Evolutionary conservation across 1,140 invertebrate genomes (phyloP), one percentile per base, ranked within the genome.

Genomic region (Cotesia glomerata): DNA sequence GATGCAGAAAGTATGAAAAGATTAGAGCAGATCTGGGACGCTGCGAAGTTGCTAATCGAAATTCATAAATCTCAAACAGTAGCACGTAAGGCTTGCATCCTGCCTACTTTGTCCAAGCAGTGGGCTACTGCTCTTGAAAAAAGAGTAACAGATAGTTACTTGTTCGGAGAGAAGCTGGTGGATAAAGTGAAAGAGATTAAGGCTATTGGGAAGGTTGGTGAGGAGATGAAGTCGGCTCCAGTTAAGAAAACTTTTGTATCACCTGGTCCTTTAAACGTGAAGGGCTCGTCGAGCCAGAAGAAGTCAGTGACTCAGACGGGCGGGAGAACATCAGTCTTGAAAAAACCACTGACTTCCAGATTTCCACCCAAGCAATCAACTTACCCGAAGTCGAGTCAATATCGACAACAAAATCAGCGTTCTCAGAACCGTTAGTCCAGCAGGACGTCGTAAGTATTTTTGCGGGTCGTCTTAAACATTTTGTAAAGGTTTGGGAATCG

Each of bases 121-220:
- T 7, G 52, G 70, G 70, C 49, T 71, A 80, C 77, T 79, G 11
- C 78, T 63, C 2, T 78, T 18, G 45, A 79, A 67, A 73, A 82
- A 80, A 52, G 35, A 18, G 9, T 76, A 49, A 26, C 75, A 67
- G 75, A 81, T 66, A 39, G 64, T 66, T 58, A 77, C 78, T 70
- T 84, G 77, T 72, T 77, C 16, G 71, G 64, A 2, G 13, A 49
- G 45, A 72, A 72, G 0, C 32, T 26, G 18, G 18, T 26, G 18
- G 18, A 26, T 26, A 26, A 26, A 26, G 18, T 26, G 18, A 26
- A 26, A 26, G 18, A 26, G 18, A 26, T 26, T 26, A 26, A 26
- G 18, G 18, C 18, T 26, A 26, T 26, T 26, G 71, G 67, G 32
- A 72, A 13, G 2, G 64, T 26, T 5, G 63, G 64, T 32, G 45